A percentile compares a stretch with the other conserved stretches of the same genome.
Conservation (phyloP, 2,888 invertebrate genomes). For the Perizoma affinitatum region DNA sequence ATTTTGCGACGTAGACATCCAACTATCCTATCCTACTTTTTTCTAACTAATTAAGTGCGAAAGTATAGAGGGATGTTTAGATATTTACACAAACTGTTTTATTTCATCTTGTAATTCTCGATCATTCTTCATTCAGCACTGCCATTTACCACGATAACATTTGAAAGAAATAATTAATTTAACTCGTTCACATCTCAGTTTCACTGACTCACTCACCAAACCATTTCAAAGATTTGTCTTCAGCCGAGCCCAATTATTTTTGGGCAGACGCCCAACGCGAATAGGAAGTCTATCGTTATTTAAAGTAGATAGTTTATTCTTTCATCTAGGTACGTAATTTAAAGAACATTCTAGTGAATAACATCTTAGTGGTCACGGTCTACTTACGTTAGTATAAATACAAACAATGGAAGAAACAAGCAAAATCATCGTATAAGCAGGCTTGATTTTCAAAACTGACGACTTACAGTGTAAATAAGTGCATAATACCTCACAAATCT, state of each 20-base stretch:
- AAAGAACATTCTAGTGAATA: slow-evolving; percentile 2
- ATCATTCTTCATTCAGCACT: background rate
- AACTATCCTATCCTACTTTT: too few species aligned
- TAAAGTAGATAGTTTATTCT: slow-evolving; percentile 21
- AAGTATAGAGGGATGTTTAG: too few species aligned
- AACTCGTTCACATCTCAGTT: background rate
- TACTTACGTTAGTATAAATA: too few species aligned
- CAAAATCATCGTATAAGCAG: too few species aligned
- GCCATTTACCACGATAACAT: background rate
- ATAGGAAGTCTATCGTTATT: slow-evolving; percentile 26
- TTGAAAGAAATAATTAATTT: background rate
- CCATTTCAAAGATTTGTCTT: slow-evolving; percentile 20
- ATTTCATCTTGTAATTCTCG: background rate
- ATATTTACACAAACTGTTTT: too few species aligned
- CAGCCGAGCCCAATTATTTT: slow-evolving; percentile 24
- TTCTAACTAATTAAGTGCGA: too few species aligned
- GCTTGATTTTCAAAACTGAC: background rate
- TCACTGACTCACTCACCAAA: slow-evolving; percentile 13
- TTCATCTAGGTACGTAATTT: slow-evolving; percentile 13
- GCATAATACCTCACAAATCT: slow-evolving; percentile 16
- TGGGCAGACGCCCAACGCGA: slow-evolving; percentile 28
- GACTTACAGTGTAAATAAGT: slow-evolving; percentile 2
- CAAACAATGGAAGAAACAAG: too few species aligned
- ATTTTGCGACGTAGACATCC: too few species aligned
- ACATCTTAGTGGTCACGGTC: background rate